Percentiles rank a stretch among this genome's conserved stretches.
Evolutionary conservation across 2,113 vertebrate species (phyloP).

Genomic region (Grammomys surdaster): DNA sequence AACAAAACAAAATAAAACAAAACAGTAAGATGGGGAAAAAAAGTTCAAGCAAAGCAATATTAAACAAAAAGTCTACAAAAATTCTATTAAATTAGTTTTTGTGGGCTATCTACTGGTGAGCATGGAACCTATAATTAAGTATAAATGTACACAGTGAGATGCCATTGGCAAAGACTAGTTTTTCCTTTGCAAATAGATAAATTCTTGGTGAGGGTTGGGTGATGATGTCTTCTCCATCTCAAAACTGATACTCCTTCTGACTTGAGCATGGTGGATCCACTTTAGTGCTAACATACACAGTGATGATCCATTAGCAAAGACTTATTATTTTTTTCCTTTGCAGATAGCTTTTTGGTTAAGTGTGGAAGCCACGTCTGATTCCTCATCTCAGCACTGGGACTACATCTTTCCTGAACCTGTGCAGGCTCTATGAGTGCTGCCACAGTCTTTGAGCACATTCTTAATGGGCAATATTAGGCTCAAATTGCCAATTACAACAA

Average conservation of each 20-base stretch:
- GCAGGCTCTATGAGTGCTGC: not conserved
- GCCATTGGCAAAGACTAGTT: not conserved
- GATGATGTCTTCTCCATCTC: too few relatives aligned
- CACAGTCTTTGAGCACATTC: conserved; percentile 7
- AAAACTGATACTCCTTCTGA: too few relatives aligned
- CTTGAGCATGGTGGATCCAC: too few relatives aligned
- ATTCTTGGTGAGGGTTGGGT: too few relatives aligned
- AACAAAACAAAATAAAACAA: not conserved
- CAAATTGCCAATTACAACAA: conserved; percentile 57
- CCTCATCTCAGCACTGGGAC: not conserved
- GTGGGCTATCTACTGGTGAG: not conserved
- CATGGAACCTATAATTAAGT: not conserved
- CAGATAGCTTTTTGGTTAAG: not conserved
- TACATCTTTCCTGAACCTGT: not conserved
- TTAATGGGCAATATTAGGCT: conserved; percentile 46
- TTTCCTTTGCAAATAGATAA: not conserved
- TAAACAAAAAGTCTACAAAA: too few relatives aligned
- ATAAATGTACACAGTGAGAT: not conserved
- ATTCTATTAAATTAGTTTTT: not conserved
- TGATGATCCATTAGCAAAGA: too few relatives aligned
- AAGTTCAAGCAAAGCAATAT: not conserved
- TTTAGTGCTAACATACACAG: too few relatives aligned
- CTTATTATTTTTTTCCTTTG: not conserved
- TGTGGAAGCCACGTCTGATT: not conserved
- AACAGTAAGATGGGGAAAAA: not conserved